Conservation (phyloP, 2,888 invertebrate genomes). For the Leucania comma region DNA sequence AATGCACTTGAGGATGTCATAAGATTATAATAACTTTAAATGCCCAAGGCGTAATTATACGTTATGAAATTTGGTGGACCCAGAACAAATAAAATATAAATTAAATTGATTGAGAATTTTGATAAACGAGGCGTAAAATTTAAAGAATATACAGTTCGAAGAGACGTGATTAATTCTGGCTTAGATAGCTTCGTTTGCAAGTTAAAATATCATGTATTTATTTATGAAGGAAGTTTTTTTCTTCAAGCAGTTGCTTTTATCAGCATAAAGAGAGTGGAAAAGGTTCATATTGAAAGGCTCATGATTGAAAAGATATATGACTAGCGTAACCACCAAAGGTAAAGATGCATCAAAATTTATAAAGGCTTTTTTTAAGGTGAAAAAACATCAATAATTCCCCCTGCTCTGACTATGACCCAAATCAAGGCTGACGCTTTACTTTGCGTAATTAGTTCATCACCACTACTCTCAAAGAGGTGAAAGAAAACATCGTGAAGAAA, state of each 20-base stretch:
- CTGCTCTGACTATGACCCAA: too few relatives aligned
- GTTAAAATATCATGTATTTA: background rate
- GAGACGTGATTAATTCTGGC: constrained; percentile 47
- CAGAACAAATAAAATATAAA: constrained; percentile 70
- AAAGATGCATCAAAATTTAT: too few relatives aligned
- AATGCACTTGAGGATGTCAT: constrained; percentile 65
- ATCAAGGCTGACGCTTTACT: too few relatives aligned
- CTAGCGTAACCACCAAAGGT: too few relatives aligned
- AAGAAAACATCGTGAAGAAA: background rate
- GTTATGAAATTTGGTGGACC: constrained; percentile 63
- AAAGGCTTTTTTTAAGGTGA: background rate
- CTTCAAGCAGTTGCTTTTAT: background rate
- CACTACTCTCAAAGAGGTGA: background rate
- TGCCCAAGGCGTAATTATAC: constrained; percentile 68
- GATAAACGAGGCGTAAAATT: constrained; percentile 65
- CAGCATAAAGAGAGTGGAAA: background rate
- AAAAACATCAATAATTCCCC: too few relatives aligned
- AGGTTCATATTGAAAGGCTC: background rate
- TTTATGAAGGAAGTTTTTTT: background rate
- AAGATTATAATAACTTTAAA: constrained; percentile 66
- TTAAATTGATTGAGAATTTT: constrained; percentile 61
- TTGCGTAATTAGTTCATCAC: too few relatives aligned
- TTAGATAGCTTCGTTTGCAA: constrained; percentile 42
- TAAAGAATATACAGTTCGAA: constrained; percentile 31
- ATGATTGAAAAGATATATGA: background rate